phyloP scores from a whole-genome alignment of 2,888 invertebrate species.

The Eumacrocentrus americanus region DNA sequence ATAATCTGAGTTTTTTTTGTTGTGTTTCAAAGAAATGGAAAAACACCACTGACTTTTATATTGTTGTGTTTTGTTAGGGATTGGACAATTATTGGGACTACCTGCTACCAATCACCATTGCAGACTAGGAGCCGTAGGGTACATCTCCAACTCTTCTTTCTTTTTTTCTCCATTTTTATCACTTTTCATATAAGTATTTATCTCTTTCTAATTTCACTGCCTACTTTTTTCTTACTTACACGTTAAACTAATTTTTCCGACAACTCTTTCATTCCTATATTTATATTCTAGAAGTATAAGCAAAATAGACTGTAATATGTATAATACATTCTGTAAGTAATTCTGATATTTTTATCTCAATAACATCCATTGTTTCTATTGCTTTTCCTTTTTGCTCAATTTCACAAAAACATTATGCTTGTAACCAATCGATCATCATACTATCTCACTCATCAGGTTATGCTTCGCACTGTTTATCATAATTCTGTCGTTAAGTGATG shows the following conservation, averaged over 20 bases:
- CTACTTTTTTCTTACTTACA: conserved; percentile 23
- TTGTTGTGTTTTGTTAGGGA: conserved; percentile 59
- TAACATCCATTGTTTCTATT: no score
- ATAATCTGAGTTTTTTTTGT: neutral
- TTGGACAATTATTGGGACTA: conserved; percentile 57
- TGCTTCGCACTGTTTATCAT: neutral
- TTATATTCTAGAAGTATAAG: no score
- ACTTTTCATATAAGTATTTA: conserved; percentile 4
- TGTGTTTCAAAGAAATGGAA: neutral
- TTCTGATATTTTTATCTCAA: no score
- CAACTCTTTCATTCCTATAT: neutral
- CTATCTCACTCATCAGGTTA: no score
- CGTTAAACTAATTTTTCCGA: conserved; percentile 14
- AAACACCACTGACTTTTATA: conserved; percentile 45
- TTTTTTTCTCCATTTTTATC: conserved; percentile 25
- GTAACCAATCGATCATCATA: no score
- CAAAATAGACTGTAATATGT: no score
- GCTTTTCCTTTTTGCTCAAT: no score
- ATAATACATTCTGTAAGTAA: no score
- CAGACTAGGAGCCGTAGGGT: conserved; percentile 61
- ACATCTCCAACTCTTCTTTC: conserved; percentile 46
- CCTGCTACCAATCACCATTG: conserved; percentile 57
- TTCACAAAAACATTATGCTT: no score
- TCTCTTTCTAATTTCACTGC: conserved; percentile 14
- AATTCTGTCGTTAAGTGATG: no score